Evolutionary conservation across 2,797 vertebrate genomes (phyloP).

Genomic region (Perdix hodgsoniae): DNA sequence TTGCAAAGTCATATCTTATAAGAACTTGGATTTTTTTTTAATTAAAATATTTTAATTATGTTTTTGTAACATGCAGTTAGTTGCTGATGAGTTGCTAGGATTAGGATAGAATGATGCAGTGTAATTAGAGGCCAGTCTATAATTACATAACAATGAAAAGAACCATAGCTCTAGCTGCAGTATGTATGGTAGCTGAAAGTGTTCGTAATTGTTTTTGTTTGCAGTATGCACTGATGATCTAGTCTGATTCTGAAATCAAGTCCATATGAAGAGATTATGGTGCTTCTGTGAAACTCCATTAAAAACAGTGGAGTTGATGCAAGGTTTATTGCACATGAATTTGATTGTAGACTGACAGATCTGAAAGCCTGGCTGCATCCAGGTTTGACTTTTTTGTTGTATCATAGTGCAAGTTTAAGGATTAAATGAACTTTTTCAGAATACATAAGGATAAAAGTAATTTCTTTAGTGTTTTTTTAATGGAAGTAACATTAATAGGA

Average conservation of each 20-base stretch:
- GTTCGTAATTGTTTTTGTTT: not conserved
- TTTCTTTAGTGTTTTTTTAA: not conserved
- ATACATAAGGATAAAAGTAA: not conserved
- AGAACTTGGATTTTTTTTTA: not conserved
- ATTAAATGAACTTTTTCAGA: no score
- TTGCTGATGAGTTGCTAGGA: not conserved
- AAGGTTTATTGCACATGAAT: not conserved
- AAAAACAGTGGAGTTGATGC: not conserved
- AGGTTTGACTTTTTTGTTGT: not conserved
- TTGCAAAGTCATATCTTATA: not conserved
- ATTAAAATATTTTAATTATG: not conserved
- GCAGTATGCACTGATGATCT: not conserved
- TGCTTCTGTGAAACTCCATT: not conserved
- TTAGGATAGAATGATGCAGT: not conserved
- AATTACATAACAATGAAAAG: not conserved
- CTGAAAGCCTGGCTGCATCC: not conserved
- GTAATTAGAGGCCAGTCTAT: not conserved
- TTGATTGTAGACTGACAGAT: not conserved
- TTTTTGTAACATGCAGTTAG: not conserved
- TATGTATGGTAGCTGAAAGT: not conserved
- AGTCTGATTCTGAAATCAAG: not conserved
- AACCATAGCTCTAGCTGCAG: not conserved
- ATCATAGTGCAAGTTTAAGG: no score
- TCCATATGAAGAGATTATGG: not conserved
- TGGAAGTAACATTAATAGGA: not conserved